Conservation (phyloP, 2,113 vertebrate species). For the Stercorarius parasiticus region DNA sequence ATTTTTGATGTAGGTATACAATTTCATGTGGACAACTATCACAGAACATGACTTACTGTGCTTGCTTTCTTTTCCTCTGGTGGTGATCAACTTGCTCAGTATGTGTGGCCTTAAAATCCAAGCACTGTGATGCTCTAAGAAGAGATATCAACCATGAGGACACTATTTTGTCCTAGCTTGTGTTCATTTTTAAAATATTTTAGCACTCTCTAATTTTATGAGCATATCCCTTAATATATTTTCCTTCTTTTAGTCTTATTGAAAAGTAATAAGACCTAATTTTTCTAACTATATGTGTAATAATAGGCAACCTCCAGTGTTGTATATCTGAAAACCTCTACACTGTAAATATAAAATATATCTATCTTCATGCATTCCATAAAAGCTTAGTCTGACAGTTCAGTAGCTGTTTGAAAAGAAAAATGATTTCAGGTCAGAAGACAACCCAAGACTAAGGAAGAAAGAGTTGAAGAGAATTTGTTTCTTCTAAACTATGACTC, state of each 20-base stretch:
- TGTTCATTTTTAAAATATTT: not conserved
- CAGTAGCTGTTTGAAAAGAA: not conserved
- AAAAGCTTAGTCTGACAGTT: not conserved
- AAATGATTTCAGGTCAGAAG: not conserved
- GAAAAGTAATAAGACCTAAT: not conserved
- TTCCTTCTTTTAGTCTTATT: not conserved
- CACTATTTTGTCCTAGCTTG: not conserved
- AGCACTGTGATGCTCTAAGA: not conserved
- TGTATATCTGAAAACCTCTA: not conserved
- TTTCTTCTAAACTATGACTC: not conserved
- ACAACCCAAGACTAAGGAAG: not conserved
- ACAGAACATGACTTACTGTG: not conserved
- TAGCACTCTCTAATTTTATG: not conserved
- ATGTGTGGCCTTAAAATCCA: not conserved
- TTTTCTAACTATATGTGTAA: not conserved
- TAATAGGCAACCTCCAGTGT: rapidly evolving
- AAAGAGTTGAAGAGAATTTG: not conserved
- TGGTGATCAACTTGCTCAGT: not conserved
- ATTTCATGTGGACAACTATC: not conserved
- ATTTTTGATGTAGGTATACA: not conserved
- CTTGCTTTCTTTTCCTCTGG: not conserved
- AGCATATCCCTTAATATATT: not conserved
- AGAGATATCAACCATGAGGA: not conserved
- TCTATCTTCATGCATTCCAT: not conserved
- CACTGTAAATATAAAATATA: not conserved